phyloP scores from a whole-genome alignment of 2,797 vertebrate species.

The Valencia hispanica region DNA sequence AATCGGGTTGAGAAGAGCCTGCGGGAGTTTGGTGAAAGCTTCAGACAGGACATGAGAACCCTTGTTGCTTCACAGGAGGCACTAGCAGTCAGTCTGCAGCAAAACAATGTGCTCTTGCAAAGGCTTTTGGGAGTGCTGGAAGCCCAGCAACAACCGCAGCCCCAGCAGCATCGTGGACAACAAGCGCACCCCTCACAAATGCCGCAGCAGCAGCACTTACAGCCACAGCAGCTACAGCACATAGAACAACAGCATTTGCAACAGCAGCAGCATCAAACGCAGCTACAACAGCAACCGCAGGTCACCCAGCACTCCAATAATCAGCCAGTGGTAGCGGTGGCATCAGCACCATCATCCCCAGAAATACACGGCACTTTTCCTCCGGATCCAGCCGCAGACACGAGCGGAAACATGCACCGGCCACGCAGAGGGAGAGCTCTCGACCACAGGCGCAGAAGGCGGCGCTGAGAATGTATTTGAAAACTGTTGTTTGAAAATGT shows the following conservation, averaged over 20 bases:
- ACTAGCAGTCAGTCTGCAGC: slow-evolving; percentile 82
- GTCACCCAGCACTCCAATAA: slow-evolving; percentile 63
- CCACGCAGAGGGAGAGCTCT: slow-evolving; percentile 77
- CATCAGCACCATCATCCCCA: slow-evolving; percentile 66
- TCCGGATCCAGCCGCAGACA: slow-evolving; percentile 60
- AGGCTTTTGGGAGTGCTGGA: slow-evolving; percentile 84
- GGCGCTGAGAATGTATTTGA: slow-evolving; percentile 70
- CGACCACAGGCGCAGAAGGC: slow-evolving; percentile 80
- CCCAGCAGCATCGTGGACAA: slow-evolving; percentile 70
- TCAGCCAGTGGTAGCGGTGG: slow-evolving; percentile 60
- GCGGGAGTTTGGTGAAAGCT: slow-evolving; percentile 82
- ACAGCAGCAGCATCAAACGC: slow-evolving; percentile 65
- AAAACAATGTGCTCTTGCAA: slow-evolving; percentile 85
- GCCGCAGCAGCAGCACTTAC: slow-evolving; percentile 69
- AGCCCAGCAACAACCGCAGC: slow-evolving; percentile 78
- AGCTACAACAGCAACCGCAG: slow-evolving; percentile 69
- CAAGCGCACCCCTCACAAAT: slow-evolving; percentile 68
- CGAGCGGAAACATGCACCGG: slow-evolving; percentile 67
- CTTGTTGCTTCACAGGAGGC: slow-evolving; percentile 84
- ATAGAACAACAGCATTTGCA: slow-evolving; percentile 57
- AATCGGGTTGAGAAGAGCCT: slow-evolving; percentile 83
- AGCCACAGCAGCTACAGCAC: slow-evolving; percentile 66
- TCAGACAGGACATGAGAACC: slow-evolving; percentile 81
- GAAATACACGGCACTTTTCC: slow-evolving; percentile 72
- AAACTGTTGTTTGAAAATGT: slow-evolving; percentile 51